Evolutionary conservation across 2,888 invertebrate species (phyloP).

Genomic region (Dascillus cervinus): DNA sequence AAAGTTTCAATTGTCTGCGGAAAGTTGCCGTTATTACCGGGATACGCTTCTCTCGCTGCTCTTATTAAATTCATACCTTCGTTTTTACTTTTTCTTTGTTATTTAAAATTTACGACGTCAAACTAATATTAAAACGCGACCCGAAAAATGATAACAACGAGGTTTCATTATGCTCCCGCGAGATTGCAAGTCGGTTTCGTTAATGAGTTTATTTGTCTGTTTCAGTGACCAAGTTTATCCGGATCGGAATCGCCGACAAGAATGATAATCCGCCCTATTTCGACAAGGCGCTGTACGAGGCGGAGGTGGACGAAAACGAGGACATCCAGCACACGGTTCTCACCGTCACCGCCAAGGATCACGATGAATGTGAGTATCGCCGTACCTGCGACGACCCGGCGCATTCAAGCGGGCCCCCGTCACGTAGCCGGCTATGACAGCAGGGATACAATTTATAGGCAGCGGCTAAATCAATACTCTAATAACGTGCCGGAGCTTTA

Average conservation of each 20-base stretch:
- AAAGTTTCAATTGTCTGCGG: conserved; percentile 14
- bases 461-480: conserved; percentile 21
- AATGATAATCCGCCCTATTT: conserved; percentile 99
- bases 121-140: too few species aligned
- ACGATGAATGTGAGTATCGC: conserved; percentile 89
- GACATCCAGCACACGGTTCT: conserved; percentile 95
- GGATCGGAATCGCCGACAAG: conserved; percentile 97
- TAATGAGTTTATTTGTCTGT: conserved; percentile 35
- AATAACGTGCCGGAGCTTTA: conserved; percentile 22
- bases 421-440: conserved; percentile 17
- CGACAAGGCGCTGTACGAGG: conserved; percentile 92
- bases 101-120: too few species aligned
- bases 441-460: conserved; percentile 18
- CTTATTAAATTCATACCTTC: too few species aligned
- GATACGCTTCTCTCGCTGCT: too few species aligned
- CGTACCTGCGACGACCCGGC: conserved; percentile 7
- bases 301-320: conserved; percentile 96
- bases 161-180: too few species aligned
- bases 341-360: conserved; percentile 97
- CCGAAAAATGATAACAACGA: too few species aligned
- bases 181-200: too few species aligned
- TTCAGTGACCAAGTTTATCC: conserved; percentile 97
- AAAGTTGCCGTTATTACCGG: too few species aligned
- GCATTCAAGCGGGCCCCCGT: conserved; percentile 8
- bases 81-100: too few species aligned